Evolutionary conservation across 2,888 invertebrate species (phyloP), one percentile per base, ranked within the genome.

Genomic region (Heteropelma amictum): DNA sequence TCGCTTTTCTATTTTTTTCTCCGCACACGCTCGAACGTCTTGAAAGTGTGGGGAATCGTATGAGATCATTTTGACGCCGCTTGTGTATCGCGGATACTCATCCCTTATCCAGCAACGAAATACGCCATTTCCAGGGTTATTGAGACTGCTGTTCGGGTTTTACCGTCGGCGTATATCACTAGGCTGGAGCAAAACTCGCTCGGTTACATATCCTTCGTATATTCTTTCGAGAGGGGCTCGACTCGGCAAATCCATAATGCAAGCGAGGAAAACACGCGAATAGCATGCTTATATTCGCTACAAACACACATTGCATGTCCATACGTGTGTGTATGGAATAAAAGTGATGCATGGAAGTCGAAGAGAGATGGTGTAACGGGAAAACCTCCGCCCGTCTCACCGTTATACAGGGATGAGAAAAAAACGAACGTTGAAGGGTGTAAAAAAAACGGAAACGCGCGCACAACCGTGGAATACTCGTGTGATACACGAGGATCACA

Each of bases 161-260:
- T 58, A 67, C 56, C 54, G 72, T 72, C 67, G 64, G 42, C 51
- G 58, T 40, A 26, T 61, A 56, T 45, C 26, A 54, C 65, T 28
- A 21, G 35, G 60, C 53, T 21, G 47, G 45, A 21, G 30, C 40
- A 42, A 30, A 65, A 58, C 71, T 58, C 35, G 61, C 72, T 61
- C 72, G 72, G 69, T 70, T 35, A 53, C 49, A 72, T 40, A 49
- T 63, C 68, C 61, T 70, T 45, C 58, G 68, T 60, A 30, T 68
- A 42, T 71, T 70, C 61, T 49, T 61, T 35, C 35, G 67, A 53
- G 54, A 64, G 63, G 58, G 47, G 8, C 38, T 58, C 71, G 56
- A 56, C 67, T 76, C 61, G 77, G 77, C 76, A 77, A 74, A 84
- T 83, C 80, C 84, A 84, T 84, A 84, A 84, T 84, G 77, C 80